Percentiles rank a stretch among this genome's conserved stretches.
These are phyloP conservation scores for Rhyacophila brunnea DNA, from an alignment of 1,140 invertebrate species.

Conservation along the genomic window DNA sequence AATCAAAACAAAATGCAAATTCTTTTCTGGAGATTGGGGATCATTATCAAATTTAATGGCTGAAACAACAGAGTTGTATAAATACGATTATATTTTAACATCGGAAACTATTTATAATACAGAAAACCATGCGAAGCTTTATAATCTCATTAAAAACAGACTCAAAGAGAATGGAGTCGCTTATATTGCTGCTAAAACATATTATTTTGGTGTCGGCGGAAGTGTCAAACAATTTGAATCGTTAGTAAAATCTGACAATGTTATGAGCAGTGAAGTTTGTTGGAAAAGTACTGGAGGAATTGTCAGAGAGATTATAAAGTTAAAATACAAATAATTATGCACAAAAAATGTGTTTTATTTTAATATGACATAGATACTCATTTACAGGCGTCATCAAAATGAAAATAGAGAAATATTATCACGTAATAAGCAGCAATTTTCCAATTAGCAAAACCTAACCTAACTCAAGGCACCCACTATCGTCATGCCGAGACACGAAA, in stretches of 20 bases:
- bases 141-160: conserved; percentile 64
- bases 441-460: too few species aligned
- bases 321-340: conserved; percentile 39
- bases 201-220: conserved; percentile 91
- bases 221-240: conserved; percentile 71
- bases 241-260: conserved; percentile 54
- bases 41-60: conserved; percentile 57
- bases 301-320: conserved; percentile 58
- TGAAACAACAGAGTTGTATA: conserved; percentile 46
- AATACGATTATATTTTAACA: conserved; percentile 82
- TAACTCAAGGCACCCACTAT: too few species aligned
- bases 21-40: conserved; percentile 81
- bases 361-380: too few species aligned
- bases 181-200: conserved; percentile 78
- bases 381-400: too few species aligned
- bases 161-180: conserved; percentile 67
- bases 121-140: conserved; percentile 73
- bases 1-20: conserved; percentile 59
- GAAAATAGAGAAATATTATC: too few species aligned
- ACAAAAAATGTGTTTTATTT: neutral
- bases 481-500: too few species aligned
- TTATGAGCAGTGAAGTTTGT: conserved; percentile 56
- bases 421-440: too few species aligned
- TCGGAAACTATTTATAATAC: conserved; percentile 91
- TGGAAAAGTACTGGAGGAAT: conserved; percentile 62